Percentiles rank a stretch among this genome's conserved stretches.
phyloP scores from a whole-genome alignment of 2,113 vertebrate species.

The Euleptes europaea region DNA sequence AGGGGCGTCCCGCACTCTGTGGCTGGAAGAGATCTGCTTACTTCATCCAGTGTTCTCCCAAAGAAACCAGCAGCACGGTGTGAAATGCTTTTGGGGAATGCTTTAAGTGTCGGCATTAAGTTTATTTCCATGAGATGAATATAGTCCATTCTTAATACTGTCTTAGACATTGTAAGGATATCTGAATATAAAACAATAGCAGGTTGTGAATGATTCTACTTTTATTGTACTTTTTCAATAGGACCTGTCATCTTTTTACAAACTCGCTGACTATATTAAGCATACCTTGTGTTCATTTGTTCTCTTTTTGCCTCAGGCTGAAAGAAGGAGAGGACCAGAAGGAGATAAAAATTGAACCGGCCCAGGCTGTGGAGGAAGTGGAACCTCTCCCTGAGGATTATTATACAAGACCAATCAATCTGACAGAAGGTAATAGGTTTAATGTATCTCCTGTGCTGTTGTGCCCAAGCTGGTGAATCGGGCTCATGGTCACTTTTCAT shows the following conservation, averaged over 20 bases:
- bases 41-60: not conserved
- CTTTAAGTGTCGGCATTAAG: too few species aligned
- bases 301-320: conserved; percentile 75
- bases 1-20: too few species aligned
- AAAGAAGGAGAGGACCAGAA: conserved; percentile 98
- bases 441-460: not conserved
- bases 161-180: not conserved
- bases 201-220: not conserved
- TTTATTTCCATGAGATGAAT: too few species aligned
- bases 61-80: not conserved
- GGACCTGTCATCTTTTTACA: fast-evolving
- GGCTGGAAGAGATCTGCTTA: too few species aligned
- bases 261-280: not conserved
- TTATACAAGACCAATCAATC: conserved; percentile 90
- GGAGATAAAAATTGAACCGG: conserved; percentile 93
- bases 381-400: conserved; percentile 97
- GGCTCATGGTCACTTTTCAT: not conserved
- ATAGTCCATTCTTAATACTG: not conserved
- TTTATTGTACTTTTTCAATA: not conserved
- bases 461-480: not conserved
- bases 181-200: not conserved
- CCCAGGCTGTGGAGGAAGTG: conserved; percentile 93
- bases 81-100: too few species aligned
- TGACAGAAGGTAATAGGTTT: conserved; percentile 88
- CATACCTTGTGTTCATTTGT: not conserved